These are phyloP conservation scores for Pachliopta kotzebuea DNA, from an alignment of 2,888 invertebrate genomes.

Conservation along the genomic window DNA sequence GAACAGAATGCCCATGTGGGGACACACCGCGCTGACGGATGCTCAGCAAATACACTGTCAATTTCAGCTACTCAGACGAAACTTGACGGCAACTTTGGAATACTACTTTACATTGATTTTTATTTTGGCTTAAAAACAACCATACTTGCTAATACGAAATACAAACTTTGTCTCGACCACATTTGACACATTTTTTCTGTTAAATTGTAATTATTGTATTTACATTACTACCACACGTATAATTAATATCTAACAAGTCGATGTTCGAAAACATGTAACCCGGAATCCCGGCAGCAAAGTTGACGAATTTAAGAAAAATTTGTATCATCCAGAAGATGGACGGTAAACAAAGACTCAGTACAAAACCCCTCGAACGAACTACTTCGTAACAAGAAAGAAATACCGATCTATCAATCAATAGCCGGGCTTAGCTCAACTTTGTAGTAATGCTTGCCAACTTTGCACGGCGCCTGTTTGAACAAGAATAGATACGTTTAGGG, in stretches of 20 bases:
- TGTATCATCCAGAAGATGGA: conserved; percentile 26
- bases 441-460: conserved; percentile 30
- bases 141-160: no score
- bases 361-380: conserved; percentile 31
- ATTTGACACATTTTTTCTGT: no score
- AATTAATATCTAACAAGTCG: no score
- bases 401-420: conserved; percentile 40
- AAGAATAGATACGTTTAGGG: conserved; percentile 21
- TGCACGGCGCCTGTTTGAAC: conserved; percentile 24
- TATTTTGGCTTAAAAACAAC: no score
- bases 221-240: no score
- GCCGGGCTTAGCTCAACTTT: conserved; percentile 32
- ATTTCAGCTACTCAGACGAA: neutral
- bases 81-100: neutral
- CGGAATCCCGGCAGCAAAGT: neutral
- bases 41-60: conserved; percentile 5
- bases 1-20: conserved; percentile 39
- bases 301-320: conserved; percentile 27
- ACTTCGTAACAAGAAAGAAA: conserved; percentile 36
- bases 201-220: no score
- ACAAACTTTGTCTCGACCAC: no score
- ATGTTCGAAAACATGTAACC: neutral
- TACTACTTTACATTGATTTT: no score
- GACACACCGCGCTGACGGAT: conserved; percentile 36
- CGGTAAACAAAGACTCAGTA: conserved; percentile 33